Evolutionary conservation across 2,113 vertebrate species (phyloP), one percentile per base, ranked within the genome.

Genomic region (Cinclus mexicanus): DNA sequence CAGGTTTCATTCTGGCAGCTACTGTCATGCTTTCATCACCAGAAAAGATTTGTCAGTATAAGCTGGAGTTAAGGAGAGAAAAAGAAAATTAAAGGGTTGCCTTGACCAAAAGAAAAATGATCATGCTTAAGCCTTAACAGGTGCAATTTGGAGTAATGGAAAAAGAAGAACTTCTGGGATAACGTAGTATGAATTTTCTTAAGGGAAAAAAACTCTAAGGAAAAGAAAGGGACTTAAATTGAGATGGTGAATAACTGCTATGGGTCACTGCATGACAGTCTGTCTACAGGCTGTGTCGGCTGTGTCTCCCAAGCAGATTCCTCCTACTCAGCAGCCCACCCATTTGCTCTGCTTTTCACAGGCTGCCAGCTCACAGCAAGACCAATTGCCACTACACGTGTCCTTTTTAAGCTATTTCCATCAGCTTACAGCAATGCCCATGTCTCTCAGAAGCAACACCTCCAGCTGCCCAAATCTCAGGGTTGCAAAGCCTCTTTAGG

Each of bases 381-480:
- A 29, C 17, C 31, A 39, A 11, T 35, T 2, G 1, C 21, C 42
- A 8, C 56, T 33, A 16, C 17, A 11, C 1, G 8, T 50, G 39
- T 50, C 42, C 21, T 50, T 79, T 70, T 20, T 0, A 53, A 84
- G 46, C 11, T 35, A 11, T n/a, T 64, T 60, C 60, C 46, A 23
- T 33, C 37, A 50, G 11, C 37, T 53, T 50, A 49, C 10, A 70
- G 35, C 42, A 83, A 41, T 12, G n/a, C 3, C 1, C 33, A 21
- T 0, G 0, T 71, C 28, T 55, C 49, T 68, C 17, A 39, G 8
- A 53, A 57, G 69, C 0, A 3, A 74, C 37, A 56, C 6, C 23
- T 57, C 33, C 2, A 1, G 39, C 70, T 71, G 44, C 29, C 56
- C 19, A 19, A 10, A 1, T 6, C 0, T 0, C 65, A 63, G 47